phyloP scores from a whole-genome alignment of 2,113 vertebrate genomes.

The Pavo muticus region DNA sequence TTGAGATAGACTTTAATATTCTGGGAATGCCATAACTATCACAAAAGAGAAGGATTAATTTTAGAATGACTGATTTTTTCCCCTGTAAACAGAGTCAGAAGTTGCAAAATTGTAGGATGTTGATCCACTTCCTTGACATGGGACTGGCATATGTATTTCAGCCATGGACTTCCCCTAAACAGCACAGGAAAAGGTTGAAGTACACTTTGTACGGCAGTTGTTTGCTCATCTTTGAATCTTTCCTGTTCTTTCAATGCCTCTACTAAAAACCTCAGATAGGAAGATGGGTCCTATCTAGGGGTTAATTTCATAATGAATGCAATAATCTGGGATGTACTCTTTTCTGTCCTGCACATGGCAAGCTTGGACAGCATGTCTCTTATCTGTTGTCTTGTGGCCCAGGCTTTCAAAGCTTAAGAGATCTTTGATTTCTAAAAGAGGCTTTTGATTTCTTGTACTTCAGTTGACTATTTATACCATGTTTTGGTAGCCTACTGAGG shows the following conservation, averaged over 20 bases:
- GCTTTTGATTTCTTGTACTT: conserved; percentile 48
- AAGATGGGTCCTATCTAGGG: neutral
- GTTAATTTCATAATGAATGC: neutral
- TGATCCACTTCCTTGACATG: neutral
- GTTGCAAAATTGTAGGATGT: neutral
- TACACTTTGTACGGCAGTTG: neutral
- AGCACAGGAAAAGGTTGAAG: conserved; percentile 22
- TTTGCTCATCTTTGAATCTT: neutral
- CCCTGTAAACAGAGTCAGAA: neutral
- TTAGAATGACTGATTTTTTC: neutral
- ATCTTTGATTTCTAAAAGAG: conserved; percentile 42
- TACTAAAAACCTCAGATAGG: neutral
- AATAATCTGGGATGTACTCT: neutral
- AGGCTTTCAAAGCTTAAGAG: conserved; percentile 33
- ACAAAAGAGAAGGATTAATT: neutral
- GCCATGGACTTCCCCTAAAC: neutral
- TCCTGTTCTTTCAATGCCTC: neutral
- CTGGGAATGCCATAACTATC: neutral
- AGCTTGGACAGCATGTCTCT: neutral
- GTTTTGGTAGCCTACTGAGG: conserved; percentile 15
- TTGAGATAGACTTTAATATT: neutral
- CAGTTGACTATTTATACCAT: neutral
- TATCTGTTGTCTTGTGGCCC: neutral
- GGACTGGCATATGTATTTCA: neutral
- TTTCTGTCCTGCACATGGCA: neutral